Conservation (phyloP, 2,797 vertebrate species). For the Peromyscus eremicus region DNA sequence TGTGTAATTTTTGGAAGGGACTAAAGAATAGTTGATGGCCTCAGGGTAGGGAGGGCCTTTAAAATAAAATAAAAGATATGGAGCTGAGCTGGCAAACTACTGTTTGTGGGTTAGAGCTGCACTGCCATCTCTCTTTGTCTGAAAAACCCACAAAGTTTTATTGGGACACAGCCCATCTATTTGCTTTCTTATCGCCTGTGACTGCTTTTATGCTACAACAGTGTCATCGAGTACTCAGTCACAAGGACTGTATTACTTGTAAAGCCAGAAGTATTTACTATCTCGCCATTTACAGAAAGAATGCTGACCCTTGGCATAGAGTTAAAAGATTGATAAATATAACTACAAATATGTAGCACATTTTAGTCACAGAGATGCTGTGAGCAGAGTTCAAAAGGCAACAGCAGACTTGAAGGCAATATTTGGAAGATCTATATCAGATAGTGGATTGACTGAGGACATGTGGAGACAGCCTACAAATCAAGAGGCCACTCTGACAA, state of each 20-base stretch:
- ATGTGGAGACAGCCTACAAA: background rate
- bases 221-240: background rate
- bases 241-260: background rate
- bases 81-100: background rate
- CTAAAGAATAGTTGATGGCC: conserved; percentile 7
- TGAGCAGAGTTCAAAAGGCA: conserved; percentile 27
- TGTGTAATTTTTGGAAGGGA: conserved; percentile 29
- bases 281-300: background rate
- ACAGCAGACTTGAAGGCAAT: conserved; percentile 18
- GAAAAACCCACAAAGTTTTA: background rate
- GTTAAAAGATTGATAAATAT: conserved; percentile 43
- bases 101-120: background rate
- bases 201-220: background rate
- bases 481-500: conserved; percentile 26
- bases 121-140: background rate
- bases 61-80: conserved; percentile 39
- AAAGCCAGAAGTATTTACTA: conserved; percentile 57
- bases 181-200: background rate
- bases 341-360: conserved; percentile 41
- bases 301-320: background rate
- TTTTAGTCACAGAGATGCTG: background rate
- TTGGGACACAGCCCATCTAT: background rate
- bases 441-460: conserved; percentile 1
- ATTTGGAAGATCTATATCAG: conserved; percentile 1
- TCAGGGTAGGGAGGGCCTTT: background rate